Conservation (phyloP, 1,140 invertebrate genomes). For the Vanessa atalanta region DNA sequence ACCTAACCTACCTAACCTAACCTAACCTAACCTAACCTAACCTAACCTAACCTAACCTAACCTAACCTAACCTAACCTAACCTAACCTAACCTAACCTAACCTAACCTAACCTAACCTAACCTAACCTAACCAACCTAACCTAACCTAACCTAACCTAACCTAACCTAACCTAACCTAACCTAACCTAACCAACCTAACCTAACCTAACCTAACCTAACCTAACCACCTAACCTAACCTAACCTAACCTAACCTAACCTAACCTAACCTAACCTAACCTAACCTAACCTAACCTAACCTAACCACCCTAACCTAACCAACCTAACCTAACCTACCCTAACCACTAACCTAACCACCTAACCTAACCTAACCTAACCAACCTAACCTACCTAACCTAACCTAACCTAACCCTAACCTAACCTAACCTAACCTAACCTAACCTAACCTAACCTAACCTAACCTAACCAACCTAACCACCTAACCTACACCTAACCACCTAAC, state of each 20-base stretch:
- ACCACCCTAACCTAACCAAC: conserved; percentile 41
- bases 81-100: not conserved
- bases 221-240: conserved; percentile 63
- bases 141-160: conserved; percentile 45
- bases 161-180: conserved; percentile 10
- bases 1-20: conserved; percentile 13
- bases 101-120: conserved; percentile 42
- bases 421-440: conserved; percentile 37
- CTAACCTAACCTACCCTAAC: conserved; percentile 59
- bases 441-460: conserved; percentile 13
- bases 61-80: conserved; percentile 22
- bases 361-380: too few species aligned
- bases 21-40: conserved; percentile 12
- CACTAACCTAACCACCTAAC: conserved; percentile 38
- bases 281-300: conserved; percentile 48
- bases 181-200: conserved; percentile 31
- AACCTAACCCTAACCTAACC: conserved; percentile 40
- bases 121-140: conserved; percentile 44
- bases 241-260: conserved; percentile 69
- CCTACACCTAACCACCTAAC: conserved; percentile 9
- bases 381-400: too few species aligned
- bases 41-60: conserved; percentile 18
- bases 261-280: conserved; percentile 53
- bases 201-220: conserved; percentile 36
- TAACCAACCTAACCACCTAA: conserved; percentile 1